These are phyloP conservation scores for Chaetodon trifasciatus DNA, from an alignment of 2,797 vertebrate genomes.

Conservation along the genomic window DNA sequence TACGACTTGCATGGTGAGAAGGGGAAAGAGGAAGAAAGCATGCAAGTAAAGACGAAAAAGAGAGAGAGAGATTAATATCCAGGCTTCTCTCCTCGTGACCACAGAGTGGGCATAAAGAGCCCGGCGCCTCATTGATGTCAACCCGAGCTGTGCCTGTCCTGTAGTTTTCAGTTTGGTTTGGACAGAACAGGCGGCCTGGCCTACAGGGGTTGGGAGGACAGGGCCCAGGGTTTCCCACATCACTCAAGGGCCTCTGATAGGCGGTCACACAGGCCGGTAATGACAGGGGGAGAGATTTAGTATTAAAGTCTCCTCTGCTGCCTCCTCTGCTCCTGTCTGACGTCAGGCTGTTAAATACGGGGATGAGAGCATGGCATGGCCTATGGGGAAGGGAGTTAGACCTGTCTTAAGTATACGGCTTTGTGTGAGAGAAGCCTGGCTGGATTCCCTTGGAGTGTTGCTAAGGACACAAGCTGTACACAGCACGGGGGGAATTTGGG, in stretches of 20 bases:
- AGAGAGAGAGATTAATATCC: constrained; percentile 82
- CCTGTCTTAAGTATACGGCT: constrained; percentile 80
- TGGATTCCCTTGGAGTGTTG: constrained; percentile 60
- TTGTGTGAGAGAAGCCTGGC: constrained; percentile 70
- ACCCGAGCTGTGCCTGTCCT: constrained; percentile 82
- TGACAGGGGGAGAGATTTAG: constrained; percentile 88
- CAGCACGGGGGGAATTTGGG: constrained; percentile 49
- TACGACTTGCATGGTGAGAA: constrained; percentile 70
- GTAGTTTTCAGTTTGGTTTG: constrained; percentile 86
- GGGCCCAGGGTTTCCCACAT: constrained; percentile 86
- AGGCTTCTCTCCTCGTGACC: constrained; percentile 81
- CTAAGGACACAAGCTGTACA: constrained; percentile 66
- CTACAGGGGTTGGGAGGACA: constrained; percentile 83
- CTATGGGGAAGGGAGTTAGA: constrained; percentile 76
- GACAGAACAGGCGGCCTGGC: constrained; percentile 81
- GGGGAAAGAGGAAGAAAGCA: constrained; percentile 77
- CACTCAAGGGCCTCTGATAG: constrained; percentile 87
- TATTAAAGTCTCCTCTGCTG: constrained; percentile 85
- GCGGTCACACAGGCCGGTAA: constrained; percentile 85
- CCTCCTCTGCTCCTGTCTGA: constrained; percentile 83
- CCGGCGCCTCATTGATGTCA: constrained; percentile 83
- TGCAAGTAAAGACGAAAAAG: constrained; percentile 55
- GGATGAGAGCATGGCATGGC: constrained; percentile 82
- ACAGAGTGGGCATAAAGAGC: constrained; percentile 85
- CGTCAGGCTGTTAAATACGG: constrained; percentile 87